Conservation (phyloP, 1,140 invertebrate genomes). For the Araneus ventricosus region DNA sequence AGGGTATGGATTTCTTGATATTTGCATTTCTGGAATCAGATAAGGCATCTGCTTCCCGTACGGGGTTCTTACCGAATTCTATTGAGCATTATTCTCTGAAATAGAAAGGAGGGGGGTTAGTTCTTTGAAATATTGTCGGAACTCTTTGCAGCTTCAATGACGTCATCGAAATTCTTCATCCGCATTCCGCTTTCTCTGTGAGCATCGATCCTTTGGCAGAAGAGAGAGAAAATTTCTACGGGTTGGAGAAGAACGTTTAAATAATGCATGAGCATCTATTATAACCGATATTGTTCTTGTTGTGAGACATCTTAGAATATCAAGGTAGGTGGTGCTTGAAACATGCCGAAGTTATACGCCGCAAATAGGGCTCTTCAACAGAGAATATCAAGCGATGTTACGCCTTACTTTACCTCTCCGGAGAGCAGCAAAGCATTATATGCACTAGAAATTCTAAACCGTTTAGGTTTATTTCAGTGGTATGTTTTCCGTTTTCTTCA, state of each 20-base stretch:
- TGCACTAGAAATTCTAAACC: neutral
- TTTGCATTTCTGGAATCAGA: constrained; percentile 40
- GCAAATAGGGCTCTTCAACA: neutral
- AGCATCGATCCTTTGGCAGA: neutral
- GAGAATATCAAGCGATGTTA: neutral
- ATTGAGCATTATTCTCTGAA: constrained; percentile 30
- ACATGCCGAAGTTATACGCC: neutral
- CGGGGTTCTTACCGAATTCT: neutral
- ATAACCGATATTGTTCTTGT: constrained; percentile 46
- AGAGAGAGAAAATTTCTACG: constrained; percentile 29
- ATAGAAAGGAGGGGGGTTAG: neutral
- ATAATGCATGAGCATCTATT: constrained; percentile 49
- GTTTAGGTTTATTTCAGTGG: neutral
- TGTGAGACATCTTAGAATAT: neutral
- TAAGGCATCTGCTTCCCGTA: neutral
- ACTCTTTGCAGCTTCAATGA: constrained; percentile 46
- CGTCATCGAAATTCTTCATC: constrained; percentile 50
- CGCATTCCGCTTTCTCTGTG: constrained; percentile 4
- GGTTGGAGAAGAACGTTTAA: constrained; percentile 24
- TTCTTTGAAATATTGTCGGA: constrained; percentile 51
- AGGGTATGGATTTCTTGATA: constrained; percentile 8
- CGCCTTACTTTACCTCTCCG: neutral
- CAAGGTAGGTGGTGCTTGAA: neutral
- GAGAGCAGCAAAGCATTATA: neutral
- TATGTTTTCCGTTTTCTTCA: too few species aligned